Evolutionary conservation across 1,140 invertebrate species (phyloP), one percentile per base, ranked within the genome.

Genomic region (Eupeodes corollae): DNA sequence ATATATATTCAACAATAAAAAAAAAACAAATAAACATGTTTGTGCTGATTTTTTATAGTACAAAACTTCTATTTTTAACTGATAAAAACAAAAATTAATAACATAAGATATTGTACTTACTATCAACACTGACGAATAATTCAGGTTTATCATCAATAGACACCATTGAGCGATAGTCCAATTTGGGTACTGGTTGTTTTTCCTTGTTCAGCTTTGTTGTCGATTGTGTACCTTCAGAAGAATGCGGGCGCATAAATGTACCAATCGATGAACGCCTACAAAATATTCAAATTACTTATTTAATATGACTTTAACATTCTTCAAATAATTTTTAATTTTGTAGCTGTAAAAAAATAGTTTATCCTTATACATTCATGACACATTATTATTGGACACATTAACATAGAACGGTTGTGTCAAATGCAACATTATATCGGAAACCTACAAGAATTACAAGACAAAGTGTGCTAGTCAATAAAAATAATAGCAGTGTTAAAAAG

Each of bases 71-170:
- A 15, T n/a, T 41, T 41, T 41, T 6, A 18, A 18, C 16, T 41
- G 13, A 12, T 41, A 16, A 15, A 14, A 41, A 5, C 18, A 12
- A 5, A 14, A 15, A 35, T 35, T 26, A 5, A 5, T 5, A 26
- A 8, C 3, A 26, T 5, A 26, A 26, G 21, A 26, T 1, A 34
- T 13, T 49, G 50, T 54, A 85, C 90, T 85, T 74, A 95, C 91
- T 91, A 68, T 94, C 91, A 69, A 95, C 86, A 43, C 88, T 88
- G 47, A 86, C 86, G 73, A 96, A 94, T 32, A 95, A 77, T 69
- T 92, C 89, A 8, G 91, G 89, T 80, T 89, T 92, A 61, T 95
- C 91, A 52, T 94, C 91, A 47, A 92, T 83, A 19, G 88, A 90
- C 43, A 95, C 89, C 80, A 93, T 89, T 62, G 86, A 91, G 55